Conservation (phyloP, 2,888 invertebrate species). For the Parnassius mnemosyne region DNA sequence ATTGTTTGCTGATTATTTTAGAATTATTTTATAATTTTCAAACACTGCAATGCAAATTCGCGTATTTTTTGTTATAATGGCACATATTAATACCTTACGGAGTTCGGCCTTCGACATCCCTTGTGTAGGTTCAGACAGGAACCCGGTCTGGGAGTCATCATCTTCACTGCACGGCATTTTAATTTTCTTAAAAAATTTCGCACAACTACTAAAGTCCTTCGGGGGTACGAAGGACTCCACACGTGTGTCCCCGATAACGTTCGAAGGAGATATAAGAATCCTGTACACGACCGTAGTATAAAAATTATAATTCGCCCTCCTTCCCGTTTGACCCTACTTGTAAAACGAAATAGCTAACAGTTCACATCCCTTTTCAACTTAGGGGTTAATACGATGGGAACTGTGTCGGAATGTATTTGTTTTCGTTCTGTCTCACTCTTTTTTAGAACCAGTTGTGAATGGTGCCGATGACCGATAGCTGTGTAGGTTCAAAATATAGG, state of each 20-base stretch:
- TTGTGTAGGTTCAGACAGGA: conserved; percentile 69
- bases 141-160: conserved; percentile 77
- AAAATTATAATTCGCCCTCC: conserved; percentile 61
- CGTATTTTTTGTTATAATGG: not conserved
- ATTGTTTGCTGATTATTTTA: not conserved
- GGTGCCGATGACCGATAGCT: conserved; percentile 46
- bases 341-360: conserved; percentile 40
- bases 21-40: not conserved
- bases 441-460: conserved; percentile 65
- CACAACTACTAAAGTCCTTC: conserved; percentile 32
- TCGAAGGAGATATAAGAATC: conserved; percentile 46
- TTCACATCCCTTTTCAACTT: conserved; percentile 46
- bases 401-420: conserved; percentile 77
- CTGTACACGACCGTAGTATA: conserved; percentile 51
- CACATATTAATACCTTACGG: conserved; percentile 71
- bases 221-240: conserved; percentile 14
- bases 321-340: conserved; percentile 60
- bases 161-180: conserved; percentile 83
- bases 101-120: conserved; percentile 86
- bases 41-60: not conserved
- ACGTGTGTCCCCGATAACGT: conserved; percentile 42
- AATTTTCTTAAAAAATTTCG: conserved; percentile 21
- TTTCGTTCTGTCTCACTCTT: conserved; percentile 71
- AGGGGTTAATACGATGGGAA: conserved; percentile 58
- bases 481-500: conserved; percentile 18